Conservation (phyloP, 2,888 invertebrate species). For the Ochropacha duplaris region DNA sequence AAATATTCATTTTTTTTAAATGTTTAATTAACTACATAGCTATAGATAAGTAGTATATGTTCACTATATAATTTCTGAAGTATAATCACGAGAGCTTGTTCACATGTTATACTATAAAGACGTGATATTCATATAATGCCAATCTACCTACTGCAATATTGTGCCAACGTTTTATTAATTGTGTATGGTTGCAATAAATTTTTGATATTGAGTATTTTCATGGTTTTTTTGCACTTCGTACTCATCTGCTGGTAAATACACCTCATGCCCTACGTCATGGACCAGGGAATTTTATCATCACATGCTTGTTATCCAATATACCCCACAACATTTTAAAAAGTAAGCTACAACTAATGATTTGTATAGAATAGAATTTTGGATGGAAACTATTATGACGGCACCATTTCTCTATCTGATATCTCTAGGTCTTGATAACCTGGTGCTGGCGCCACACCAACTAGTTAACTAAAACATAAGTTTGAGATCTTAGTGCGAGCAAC, state of each 20-base stretch:
- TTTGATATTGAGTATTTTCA: conserved; percentile 58
- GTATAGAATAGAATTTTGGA: background rate
- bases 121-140: conserved; percentile 42
- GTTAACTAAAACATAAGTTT: no score
- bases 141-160: conserved; percentile 54
- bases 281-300: background rate
- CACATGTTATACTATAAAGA: conserved; percentile 14
- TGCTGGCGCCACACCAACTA: no score
- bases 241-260: background rate
- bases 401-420: no score
- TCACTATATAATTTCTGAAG: conserved; percentile 19
- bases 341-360: background rate
- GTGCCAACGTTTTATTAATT: conserved; percentile 70
- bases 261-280: background rate
- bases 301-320: background rate
- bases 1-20: background rate
- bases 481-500: no score
- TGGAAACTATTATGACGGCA: no score
- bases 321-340: background rate
- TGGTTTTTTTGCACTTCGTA: conserved; percentile 32
- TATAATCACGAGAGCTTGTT: conserved; percentile 42
- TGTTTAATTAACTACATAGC: background rate
- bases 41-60: background rate
- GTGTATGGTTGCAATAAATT: conserved; percentile 74
- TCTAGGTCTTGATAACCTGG: no score